Conservation (phyloP, 2,113 vertebrate genomes). For the Chaetodon trifascialis region DNA sequence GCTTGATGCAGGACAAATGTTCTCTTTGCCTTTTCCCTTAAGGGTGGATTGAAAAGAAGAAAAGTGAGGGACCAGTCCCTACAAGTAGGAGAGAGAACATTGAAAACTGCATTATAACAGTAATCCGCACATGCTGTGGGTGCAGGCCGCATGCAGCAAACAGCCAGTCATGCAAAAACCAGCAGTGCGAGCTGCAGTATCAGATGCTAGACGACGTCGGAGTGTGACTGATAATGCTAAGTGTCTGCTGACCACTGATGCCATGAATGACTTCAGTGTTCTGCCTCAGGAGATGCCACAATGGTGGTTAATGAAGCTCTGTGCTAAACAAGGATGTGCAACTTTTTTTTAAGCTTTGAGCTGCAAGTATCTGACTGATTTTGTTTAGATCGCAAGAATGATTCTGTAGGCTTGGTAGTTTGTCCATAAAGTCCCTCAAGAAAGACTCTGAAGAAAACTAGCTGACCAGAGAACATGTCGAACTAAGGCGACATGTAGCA, state of each 20-base stretch:
- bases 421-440: not conserved
- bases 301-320: not conserved
- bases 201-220: not conserved
- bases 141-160: constrained; percentile 41
- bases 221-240: not conserved
- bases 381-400: not conserved
- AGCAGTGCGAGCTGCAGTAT: not conserved
- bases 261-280: not conserved
- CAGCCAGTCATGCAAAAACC: constrained; percentile 26
- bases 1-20: constrained; percentile 67
- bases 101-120: constrained; percentile 55
- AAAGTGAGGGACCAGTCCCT: constrained; percentile 77
- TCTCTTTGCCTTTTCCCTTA: constrained; percentile 66
- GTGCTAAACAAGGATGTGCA: not conserved
- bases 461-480: not conserved
- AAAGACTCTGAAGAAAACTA: not conserved
- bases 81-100: constrained; percentile 65
- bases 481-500: not conserved
- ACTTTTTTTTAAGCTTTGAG: not conserved
- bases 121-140: constrained; percentile 43
- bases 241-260: not conserved
- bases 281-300: not conserved
- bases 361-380: not conserved
- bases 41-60: constrained; percentile 69
- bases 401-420: not conserved